These are phyloP conservation scores for Zaprionus lachaisei DNA, from an alignment of 1,140 invertebrate species.

Conservation along the genomic window DNA sequence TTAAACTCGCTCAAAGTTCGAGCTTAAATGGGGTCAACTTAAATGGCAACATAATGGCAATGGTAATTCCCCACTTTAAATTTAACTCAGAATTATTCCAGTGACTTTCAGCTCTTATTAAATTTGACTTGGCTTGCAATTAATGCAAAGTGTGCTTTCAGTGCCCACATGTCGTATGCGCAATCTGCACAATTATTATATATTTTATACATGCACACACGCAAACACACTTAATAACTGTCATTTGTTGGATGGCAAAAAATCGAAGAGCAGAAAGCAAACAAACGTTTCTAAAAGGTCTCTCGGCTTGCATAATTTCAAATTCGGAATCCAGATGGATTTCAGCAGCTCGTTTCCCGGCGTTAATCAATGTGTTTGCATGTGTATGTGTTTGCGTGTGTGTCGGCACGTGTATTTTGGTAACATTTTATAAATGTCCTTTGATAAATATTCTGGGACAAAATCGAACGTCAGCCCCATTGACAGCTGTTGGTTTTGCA, in stretches of 20 bases:
- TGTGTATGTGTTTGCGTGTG: slow-evolving; percentile 2
- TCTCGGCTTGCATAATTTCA: slow-evolving; percentile 23
- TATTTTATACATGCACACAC: not conserved
- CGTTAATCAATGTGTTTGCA: slow-evolving; percentile 52
- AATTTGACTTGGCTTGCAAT: slow-evolving; percentile 2
- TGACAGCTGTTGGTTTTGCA: slow-evolving; percentile 75
- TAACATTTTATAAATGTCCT: slow-evolving; percentile 53
- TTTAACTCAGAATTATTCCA: not conserved
- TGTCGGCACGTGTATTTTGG: slow-evolving; percentile 42
- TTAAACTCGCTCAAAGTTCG: slow-evolving; percentile 42
- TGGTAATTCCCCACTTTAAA: not conserved
- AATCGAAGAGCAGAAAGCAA: not conserved
- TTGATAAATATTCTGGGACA: slow-evolving; percentile 64
- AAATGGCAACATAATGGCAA: not conserved
- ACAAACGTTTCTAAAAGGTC: slow-evolving; percentile 2
- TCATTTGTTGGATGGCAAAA: not conserved
- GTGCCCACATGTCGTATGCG: not conserved
- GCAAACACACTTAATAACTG: not conserved
- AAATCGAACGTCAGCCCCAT: slow-evolving; percentile 61
- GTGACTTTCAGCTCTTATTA: not conserved
- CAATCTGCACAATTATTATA: not conserved
- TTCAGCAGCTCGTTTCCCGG: slow-evolving; percentile 16
- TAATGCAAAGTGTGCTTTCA: not conserved
- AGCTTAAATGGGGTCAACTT: slow-evolving; percentile 52
- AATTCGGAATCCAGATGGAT: slow-evolving; percentile 8